Conservation (phyloP, 2,888 invertebrate species). For the Palloptera scutellata region DNA sequence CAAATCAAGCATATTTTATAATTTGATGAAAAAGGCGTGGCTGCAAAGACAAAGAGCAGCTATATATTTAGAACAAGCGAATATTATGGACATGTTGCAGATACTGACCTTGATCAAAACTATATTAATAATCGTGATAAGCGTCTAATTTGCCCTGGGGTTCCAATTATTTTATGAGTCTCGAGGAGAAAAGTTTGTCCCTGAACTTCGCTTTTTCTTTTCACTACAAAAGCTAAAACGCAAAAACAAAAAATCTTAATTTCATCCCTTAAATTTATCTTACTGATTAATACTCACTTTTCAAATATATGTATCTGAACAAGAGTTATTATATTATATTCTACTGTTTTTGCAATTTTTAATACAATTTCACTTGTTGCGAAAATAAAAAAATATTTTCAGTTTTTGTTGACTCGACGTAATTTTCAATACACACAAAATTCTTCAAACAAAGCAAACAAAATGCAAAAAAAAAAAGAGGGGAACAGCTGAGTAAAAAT, state of each 20-base stretch:
- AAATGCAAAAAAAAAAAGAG: too few relatives aligned
- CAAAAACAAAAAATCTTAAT: slow-evolving; percentile 6
- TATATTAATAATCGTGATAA: neutral
- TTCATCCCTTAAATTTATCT: neutral
- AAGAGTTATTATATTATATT: too few relatives aligned
- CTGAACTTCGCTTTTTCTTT: slow-evolving; percentile 22
- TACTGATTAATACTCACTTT: slow-evolving; percentile 1
- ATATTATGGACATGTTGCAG: neutral
- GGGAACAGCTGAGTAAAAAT: too few relatives aligned
- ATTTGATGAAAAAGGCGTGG: neutral
- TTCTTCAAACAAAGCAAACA: slow-evolving; percentile 20
- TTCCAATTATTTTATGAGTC: neutral
- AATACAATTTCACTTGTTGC: neutral
- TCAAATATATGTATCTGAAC: too few relatives aligned
- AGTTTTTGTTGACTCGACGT: slow-evolving; percentile 21
- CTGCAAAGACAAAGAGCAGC: neutral
- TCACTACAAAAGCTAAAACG: slow-evolving; percentile 22
- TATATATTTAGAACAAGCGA: neutral
- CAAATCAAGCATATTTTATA: slow-evolving; percentile 83
- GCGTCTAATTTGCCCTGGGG: neutral
- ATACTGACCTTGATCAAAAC: neutral
- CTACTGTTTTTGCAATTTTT: too few relatives aligned
- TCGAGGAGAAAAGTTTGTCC: slow-evolving; percentile 13
- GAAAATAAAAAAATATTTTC: neutral
- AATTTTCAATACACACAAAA: slow-evolving; percentile 22